Evolutionary conservation across 1,140 invertebrate genomes (phyloP), one percentile per base, ranked within the genome.

Genomic region (Physella acuta): DNA sequence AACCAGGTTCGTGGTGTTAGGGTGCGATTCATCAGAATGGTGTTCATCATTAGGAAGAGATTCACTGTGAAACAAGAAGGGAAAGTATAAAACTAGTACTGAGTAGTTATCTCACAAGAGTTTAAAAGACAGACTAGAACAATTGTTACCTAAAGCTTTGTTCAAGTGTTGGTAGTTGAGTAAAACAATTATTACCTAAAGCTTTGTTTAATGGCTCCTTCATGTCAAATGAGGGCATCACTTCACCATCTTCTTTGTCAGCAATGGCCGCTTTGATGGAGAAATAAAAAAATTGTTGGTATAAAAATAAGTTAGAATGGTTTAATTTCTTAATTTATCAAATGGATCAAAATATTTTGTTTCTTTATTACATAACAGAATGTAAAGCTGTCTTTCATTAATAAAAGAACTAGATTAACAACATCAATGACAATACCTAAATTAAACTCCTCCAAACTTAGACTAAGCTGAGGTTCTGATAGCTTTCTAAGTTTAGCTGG

Each of bases 1-100:
- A 95, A 95, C 77, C 93, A 90, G 4, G 92, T 93, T 75, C 94
- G 91, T 61, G 93, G 92, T 20, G 92, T 92, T 0, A 95, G 89
- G 0, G 89, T 89, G 73, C 92, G 90, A 74, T 90, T 89, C 20
- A 88, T 89, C n/a, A 90, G 89, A 24, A 94, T 88, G 65, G 90
- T 89, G 16, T 89, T 87, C 73, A 94, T 92, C 55, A 90, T 88
- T 30, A 88, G 88, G 74, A 92, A 93, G 3, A 93, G 82, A 71
- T 88, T 78, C 3, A 75, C 79, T 80, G 70, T 2, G 20, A 39
- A 20, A 56, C 20, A 24, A 56, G 31, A 33, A n/a, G n/a, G n/a
- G n/a, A n/a, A n/a, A n/a, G n/a, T n/a, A n/a, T n/a, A n/a, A n/a
- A n/a, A n/a, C n/a, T n/a, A n/a, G n/a, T n/a, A n/a, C n/a, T n/a